Conservation (phyloP, 2,113 vertebrate genomes). For the Paramormyrops kingsleyae region DNA sequence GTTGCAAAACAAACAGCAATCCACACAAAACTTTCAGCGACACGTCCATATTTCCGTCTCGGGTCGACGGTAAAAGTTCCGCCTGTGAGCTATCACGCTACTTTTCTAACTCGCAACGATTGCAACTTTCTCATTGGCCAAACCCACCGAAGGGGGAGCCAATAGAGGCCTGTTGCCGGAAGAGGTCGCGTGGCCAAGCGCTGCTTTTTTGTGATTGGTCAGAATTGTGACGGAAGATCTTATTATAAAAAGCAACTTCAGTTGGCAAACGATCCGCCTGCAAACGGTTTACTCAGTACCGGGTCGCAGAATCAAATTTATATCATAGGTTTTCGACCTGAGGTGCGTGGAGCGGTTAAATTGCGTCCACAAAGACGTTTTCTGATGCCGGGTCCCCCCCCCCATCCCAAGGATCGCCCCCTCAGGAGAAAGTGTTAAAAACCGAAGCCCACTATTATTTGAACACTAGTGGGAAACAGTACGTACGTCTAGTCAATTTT, state of each 20-base stretch:
- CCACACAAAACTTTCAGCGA: constrained; percentile 45
- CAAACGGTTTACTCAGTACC: neutral
- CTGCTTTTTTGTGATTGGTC: neutral
- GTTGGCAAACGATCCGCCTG: neutral
- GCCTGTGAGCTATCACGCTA: neutral
- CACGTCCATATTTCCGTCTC: constrained; percentile 39
- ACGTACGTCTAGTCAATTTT: neutral
- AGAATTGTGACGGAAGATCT: neutral
- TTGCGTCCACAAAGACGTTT: neutral
- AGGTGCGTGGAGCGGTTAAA: neutral
- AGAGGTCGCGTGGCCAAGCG: neutral
- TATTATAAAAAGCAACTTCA: neutral
- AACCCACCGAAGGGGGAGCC: constrained; percentile 18
- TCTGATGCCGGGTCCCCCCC: neutral
- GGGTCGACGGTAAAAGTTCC: neutral
- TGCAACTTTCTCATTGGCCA: constrained; percentile 51
- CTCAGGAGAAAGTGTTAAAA: neutral
- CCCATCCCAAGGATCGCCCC: neutral
- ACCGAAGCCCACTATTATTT: neutral
- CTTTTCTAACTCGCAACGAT: neutral
- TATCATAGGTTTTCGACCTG: neutral
- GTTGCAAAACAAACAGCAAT: constrained; percentile 31
- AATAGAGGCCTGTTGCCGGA: neutral
- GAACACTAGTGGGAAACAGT: neutral
- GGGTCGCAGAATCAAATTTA: neutral